Evolutionary conservation across 2,113 vertebrate species (phyloP).

Genomic region (Anarrhichthys ocellatus): DNA sequence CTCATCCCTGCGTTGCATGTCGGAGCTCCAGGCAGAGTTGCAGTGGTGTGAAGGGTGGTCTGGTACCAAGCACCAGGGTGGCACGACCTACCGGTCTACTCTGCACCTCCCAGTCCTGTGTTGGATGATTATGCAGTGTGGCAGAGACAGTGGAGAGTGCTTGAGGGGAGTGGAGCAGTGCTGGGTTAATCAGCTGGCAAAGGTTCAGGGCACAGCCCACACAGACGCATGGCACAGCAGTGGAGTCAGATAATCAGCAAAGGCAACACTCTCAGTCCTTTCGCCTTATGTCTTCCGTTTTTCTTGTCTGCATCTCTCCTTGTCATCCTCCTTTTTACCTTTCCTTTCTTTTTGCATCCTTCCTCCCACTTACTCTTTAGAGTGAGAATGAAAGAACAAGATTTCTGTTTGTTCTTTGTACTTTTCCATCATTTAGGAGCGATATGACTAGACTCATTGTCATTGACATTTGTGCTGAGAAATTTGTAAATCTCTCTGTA

Average conservation of each 20-base stretch:
- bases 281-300: slow-evolving; percentile 54
- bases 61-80: slow-evolving; percentile 75
- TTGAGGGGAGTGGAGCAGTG: slow-evolving; percentile 86
- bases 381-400: not conserved
- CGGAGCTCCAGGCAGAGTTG: slow-evolving; percentile 57
- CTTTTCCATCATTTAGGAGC: not conserved
- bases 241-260: slow-evolving; percentile 90
- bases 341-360: not conserved
- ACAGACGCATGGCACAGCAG: slow-evolving; percentile 90
- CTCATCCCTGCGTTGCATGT: slow-evolving; percentile 62
- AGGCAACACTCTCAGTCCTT: slow-evolving; percentile 83
- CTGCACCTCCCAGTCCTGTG: slow-evolving; percentile 66
- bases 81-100: slow-evolving; percentile 61
- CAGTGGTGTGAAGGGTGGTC: slow-evolving; percentile 62
- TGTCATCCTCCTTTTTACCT: slow-evolving; percentile 10
- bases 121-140: slow-evolving; percentile 75
- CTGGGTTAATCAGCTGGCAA: slow-evolving; percentile 91
- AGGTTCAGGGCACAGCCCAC: slow-evolving; percentile 90
- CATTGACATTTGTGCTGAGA: not conserved
- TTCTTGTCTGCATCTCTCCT: slow-evolving; percentile 63
- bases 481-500: not conserved
- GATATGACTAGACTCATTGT: not conserved
- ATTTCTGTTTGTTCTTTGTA: not conserved
- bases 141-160: slow-evolving; percentile 80
- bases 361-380: not conserved